Evolutionary conservation across 2,888 invertebrate species (phyloP), one percentile per base, ranked within the genome.

Genomic region (Drosophila prolongata): DNA sequence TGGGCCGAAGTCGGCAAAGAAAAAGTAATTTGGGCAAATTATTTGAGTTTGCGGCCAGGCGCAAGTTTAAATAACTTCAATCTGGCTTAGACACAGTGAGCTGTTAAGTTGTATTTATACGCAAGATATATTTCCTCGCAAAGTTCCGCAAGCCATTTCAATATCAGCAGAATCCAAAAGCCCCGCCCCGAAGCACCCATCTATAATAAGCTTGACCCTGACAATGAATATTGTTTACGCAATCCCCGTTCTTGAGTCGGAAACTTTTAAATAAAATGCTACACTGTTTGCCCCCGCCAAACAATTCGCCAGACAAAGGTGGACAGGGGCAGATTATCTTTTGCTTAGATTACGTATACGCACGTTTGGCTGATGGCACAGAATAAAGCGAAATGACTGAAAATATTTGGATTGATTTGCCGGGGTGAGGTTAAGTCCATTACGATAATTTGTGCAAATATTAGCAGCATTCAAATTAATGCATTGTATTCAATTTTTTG

Each of bases 1-100:
- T 37, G 8, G 42, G 52, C 42, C 46, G 24, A 43, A 24, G 46
- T 43, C n/a, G 16, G 27, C 40, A 37, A 60, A 68, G 60, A 69
- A 85, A 83, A 89, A 85, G 89, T 81, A 87, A 89, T 86, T 89
- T 86, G 38, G 59, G 55, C 82, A 85, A 86, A 89, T 89, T 81
- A 85, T 86, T 86, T 77, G 82, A 87, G 81, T 84, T 80, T 79
- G 89, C 71, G 80, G 82, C 78, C 79, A 76, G 64, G 70, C 75
- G 70, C 77, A 86, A 85, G 83, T 87, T 87, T 86, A 78, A 83
- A 86, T 78, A 82, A 88, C 78, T 88, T 83, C 70, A 88, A 88
- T 88, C 76, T 68, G 72, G 59, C 78, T 83, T 56, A 69, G 65
- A 50, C 60, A 54, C 44, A 46, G 59, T 46, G 65, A 65, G 57